These are phyloP conservation scores for Zaprionus gabonicus DNA, from an alignment of 1,140 invertebrate species.

Conservation along the genomic window DNA sequence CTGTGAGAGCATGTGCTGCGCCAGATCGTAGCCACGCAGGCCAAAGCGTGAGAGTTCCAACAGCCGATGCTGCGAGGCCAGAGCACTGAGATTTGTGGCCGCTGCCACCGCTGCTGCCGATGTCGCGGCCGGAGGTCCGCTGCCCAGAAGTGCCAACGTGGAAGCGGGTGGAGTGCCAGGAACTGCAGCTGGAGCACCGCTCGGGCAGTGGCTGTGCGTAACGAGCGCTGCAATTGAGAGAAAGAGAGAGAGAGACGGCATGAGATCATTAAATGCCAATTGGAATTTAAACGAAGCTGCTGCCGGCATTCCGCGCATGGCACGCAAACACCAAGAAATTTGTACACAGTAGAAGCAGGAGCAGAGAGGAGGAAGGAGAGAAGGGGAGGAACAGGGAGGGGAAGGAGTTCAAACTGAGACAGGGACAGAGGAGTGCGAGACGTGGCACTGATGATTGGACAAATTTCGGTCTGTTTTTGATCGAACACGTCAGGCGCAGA, in stretches of 20 bases:
- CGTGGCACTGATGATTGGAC: slow-evolving; percentile 55
- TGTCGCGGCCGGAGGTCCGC: slow-evolving; percentile 71
- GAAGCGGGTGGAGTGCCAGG: slow-evolving; percentile 84
- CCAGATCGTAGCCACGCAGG: slow-evolving; percentile 94
- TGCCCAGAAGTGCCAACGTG: slow-evolving; percentile 77
- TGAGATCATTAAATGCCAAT: slow-evolving; percentile 76
- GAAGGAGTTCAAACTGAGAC: neutral
- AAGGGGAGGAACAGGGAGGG: neutral
- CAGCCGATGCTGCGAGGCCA: slow-evolving; percentile 90
- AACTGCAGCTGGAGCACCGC: slow-evolving; percentile 84
- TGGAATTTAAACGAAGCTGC: slow-evolving; percentile 83
- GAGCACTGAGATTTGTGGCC: slow-evolving; percentile 87
- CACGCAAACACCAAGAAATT: slow-evolving; percentile 82
- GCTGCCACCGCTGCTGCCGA: slow-evolving; percentile 77
- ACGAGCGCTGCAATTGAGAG: slow-evolving; percentile 52
- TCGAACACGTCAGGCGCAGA: slow-evolving; percentile 61
- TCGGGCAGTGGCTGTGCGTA: slow-evolving; percentile 58
- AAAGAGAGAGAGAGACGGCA: slow-evolving; percentile 20
- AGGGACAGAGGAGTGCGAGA: neutral
- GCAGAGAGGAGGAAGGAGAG: neutral
- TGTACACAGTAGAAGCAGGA: slow-evolving; percentile 44
- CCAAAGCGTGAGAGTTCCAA: slow-evolving; percentile 93
- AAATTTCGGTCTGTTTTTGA: slow-evolving; percentile 78
- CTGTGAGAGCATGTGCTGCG: slow-evolving; percentile 93
- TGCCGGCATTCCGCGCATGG: slow-evolving; percentile 79